Evolutionary conservation across 2,797 vertebrate genomes (phyloP), one percentile per base, ranked within the genome.

Genomic region (Alca torda): DNA sequence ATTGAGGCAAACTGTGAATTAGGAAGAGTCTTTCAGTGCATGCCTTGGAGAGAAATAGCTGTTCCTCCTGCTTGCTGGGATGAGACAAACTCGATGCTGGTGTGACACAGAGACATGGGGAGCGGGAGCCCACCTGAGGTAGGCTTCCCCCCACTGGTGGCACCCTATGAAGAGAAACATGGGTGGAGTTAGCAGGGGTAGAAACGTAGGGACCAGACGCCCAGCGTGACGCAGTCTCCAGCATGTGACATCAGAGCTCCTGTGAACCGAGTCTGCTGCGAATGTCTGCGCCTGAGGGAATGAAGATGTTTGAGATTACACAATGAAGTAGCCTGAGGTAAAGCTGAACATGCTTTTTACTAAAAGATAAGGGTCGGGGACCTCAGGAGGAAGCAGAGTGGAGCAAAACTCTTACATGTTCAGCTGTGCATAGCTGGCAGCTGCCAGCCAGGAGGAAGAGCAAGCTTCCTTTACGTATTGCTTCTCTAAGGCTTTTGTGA

Each of bases 201-300:
- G 54, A 46, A 60, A 59, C 0, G 0, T 10, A 21, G 3, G 7
- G 46, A 54, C 17, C 30, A 81, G n/a, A 30, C 0, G 1, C 26
- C 31, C 6, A 9, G 41, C 12, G 3, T 4, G 57, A 41, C 37
- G 39, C 35, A 43, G 8, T 31, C 39, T 81, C 37, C 78, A 51
- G 33, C 1, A 1, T 20, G 2, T 4, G 31, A 85, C 18, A 19
- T 17, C 59, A n/a, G 4, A 73, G 25, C 4, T 90, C 60, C 60
- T 72, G 75, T 24, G 63, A 86, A 67, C 2, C 20, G 35, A 13
- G 18, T 54, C 61, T 92, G 78, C 68, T 64, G 25, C 0, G 0
- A 24, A 30, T 15, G 7, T n/a, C 37, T 87, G 24, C 60, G 77
- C 80, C 70, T 2, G 13, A 51, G 46, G 88, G 77, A 92, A 57